A percentile compares a stretch with the other conserved stretches of the same genome.
These are phyloP conservation scores for Heteromurus nitidus DNA, from an alignment of 2,888 invertebrate species.

Conservation along the genomic window DNA sequence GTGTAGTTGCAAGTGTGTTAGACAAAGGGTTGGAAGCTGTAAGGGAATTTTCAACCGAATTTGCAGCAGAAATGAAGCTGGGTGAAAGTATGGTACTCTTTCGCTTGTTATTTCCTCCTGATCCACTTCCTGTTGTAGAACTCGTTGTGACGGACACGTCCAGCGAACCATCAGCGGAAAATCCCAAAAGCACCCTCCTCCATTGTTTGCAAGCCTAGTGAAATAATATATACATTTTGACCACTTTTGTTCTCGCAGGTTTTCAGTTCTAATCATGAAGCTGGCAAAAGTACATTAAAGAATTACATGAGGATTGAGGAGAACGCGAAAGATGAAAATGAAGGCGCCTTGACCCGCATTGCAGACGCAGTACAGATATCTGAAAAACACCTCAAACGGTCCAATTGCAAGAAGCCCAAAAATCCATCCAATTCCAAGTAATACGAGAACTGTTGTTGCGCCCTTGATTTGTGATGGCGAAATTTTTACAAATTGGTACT, in stretches of 20 bases:
- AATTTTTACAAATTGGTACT: slow-evolving; percentile 52
- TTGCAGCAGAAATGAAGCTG: slow-evolving; percentile 64
- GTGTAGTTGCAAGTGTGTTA: slow-evolving; percentile 60
- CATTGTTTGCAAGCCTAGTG: slow-evolving; percentile 69
- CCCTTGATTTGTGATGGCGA: slow-evolving; percentile 72
- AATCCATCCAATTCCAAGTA: slow-evolving; percentile 72
- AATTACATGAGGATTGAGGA: slow-evolving; percentile 69
- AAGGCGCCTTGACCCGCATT: slow-evolving; percentile 72
- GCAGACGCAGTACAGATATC: slow-evolving; percentile 69
- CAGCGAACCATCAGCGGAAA: slow-evolving; percentile 41
- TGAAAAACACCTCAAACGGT: slow-evolving; percentile 69
- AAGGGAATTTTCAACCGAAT: slow-evolving; percentile 69
- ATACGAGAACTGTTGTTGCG: slow-evolving; percentile 68
- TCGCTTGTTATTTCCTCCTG: slow-evolving; percentile 30
- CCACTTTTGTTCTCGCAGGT: too few species aligned
- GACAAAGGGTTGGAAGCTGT: slow-evolving; percentile 68
- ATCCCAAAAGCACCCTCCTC: slow-evolving; percentile 65
- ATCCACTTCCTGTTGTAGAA: slow-evolving; percentile 22
- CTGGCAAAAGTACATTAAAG: too few species aligned
- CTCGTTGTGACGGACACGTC: slow-evolving; percentile 48
- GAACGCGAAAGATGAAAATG: slow-evolving; percentile 71
- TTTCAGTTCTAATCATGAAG: too few species aligned
- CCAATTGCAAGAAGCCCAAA: slow-evolving; percentile 72
- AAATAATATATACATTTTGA: neutral
- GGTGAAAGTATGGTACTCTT: slow-evolving; percentile 58